phyloP scores from a whole-genome alignment of 2,113 vertebrate genomes.

The Pungitius pungitius region DNA sequence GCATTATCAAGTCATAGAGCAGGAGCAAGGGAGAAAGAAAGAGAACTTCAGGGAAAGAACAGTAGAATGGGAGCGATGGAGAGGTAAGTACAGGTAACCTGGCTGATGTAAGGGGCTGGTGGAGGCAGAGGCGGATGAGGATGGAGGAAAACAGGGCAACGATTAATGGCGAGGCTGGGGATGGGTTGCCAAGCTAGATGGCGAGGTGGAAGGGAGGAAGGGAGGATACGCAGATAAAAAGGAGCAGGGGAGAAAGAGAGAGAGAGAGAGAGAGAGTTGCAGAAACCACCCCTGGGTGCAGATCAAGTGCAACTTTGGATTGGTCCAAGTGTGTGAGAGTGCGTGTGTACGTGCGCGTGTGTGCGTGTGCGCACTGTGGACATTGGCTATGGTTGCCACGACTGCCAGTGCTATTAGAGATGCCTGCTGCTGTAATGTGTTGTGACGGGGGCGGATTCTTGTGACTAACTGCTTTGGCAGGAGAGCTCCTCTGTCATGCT shows the following conservation, averaged over 20 bases:
- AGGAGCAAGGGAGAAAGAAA: conserved; percentile 50
- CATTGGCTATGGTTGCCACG: conserved; percentile 65
- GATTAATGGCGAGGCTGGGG: conserved; percentile 46
- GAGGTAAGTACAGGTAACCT: conserved; percentile 37
- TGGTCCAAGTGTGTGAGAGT: conserved; percentile 42
- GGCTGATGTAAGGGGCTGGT: conserved; percentile 43
- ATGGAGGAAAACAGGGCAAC: conserved; percentile 46
- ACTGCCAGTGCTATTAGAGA: conserved; percentile 67
- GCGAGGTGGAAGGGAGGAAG: conserved; percentile 22
- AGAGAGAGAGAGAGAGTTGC: conserved; percentile 48
- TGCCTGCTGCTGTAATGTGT: conserved; percentile 77
- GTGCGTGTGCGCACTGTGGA: conserved; percentile 32
- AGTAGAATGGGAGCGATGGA: conserved; percentile 43
- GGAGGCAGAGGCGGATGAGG: conserved; percentile 10
- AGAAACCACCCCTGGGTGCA: conserved; percentile 65
- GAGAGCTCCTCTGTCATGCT: conserved; percentile 77
- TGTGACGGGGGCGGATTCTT: conserved; percentile 81
- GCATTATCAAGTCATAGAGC: conserved; percentile 47
- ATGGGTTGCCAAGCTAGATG: conserved; percentile 38
- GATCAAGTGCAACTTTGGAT: conserved; percentile 62
- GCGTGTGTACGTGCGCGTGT: conserved; percentile 8
- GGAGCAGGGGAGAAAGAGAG: conserved; percentile 40
- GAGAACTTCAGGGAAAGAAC: conserved; percentile 36
- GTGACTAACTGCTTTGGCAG: conserved; percentile 84
- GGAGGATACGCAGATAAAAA: conserved; percentile 30